These are phyloP conservation scores for Neostethus bicornis DNA, from an alignment of 2,797 vertebrate genomes.

Conservation along the genomic window DNA sequence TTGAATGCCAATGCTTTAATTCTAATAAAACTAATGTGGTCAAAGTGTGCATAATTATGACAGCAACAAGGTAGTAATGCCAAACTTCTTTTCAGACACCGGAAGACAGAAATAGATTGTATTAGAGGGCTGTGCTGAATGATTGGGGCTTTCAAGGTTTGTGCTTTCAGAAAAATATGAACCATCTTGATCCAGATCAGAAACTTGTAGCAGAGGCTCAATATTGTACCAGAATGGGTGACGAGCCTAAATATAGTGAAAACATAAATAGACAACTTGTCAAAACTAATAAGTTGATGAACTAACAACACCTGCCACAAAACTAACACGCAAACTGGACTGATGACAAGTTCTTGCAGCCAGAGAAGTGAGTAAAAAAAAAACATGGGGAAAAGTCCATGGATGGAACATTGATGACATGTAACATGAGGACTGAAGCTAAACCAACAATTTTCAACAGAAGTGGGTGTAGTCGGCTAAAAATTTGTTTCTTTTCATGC, in stretches of 20 bases:
- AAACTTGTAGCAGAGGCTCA: neutral
- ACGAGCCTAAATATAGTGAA: neutral
- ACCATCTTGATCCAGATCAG: neutral
- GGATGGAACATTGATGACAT: too few species aligned
- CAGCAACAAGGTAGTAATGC: constrained; percentile 16
- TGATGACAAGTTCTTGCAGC: too few species aligned
- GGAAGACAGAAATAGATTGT: too few species aligned
- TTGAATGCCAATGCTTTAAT: constrained; percentile 3
- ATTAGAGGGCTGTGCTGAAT: too few species aligned
- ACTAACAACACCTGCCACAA: neutral
- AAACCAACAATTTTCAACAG: too few species aligned
- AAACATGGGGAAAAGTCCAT: too few species aligned
- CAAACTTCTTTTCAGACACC: constrained; percentile 8
- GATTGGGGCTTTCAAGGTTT: too few species aligned
- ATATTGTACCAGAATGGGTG: neutral
- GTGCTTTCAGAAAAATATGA: neutral
- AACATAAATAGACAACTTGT: neutral
- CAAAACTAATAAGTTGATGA: neutral
- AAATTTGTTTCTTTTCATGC: constrained; percentile 4
- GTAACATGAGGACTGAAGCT: too few species aligned
- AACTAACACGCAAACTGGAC: neutral
- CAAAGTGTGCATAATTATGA: neutral
- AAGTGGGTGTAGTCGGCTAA: neutral
- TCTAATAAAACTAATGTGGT: neutral
- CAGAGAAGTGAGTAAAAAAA: too few species aligned